A percentile compares a stretch with the other conserved stretches of the same genome.
phyloP scores from a whole-genome alignment of 2,888 invertebrate genomes.

The Latrodectus elegans region DNA sequence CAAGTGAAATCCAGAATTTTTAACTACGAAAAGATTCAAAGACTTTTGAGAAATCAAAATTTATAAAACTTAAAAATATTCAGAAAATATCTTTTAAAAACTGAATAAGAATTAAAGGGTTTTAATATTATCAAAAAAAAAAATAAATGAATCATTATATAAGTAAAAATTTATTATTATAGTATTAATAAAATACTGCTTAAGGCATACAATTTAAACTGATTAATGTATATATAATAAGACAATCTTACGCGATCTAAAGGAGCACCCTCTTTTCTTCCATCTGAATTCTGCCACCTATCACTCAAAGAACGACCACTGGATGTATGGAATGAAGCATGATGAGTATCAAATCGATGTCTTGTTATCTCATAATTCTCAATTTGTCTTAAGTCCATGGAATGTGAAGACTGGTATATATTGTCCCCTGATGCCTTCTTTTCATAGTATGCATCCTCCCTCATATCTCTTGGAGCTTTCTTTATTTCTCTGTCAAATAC shows the following conservation, averaged over 20 bases:
- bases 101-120: no score
- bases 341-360: conserved; percentile 46
- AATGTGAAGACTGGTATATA: conserved; percentile 17
- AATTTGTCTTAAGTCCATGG: conserved; percentile 8
- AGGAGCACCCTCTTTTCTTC: conserved; percentile 12
- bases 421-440: neutral
- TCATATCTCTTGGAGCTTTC: conserved; percentile 65
- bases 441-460: conserved; percentile 66
- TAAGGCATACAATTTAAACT: no score
- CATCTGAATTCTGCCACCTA: conserved; percentile 33
- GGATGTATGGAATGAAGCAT: conserved; percentile 12
- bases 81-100: no score
- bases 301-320: conserved; percentile 45
- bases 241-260: conserved; percentile 48
- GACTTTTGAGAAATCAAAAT: no score
- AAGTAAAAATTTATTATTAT: no score
- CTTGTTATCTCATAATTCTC: conserved; percentile 64
- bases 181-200: no score
- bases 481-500: conserved; percentile 72
- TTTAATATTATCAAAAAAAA: no score
- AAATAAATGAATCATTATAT: no score
- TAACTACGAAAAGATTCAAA: no score
- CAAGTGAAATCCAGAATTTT: neutral
- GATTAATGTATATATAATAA: neutral
- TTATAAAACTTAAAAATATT: no score